A percentile compares a stretch with the other conserved stretches of the same genome.
These are phyloP conservation scores for Tribolium freemani DNA, from an alignment of 2,888 invertebrate genomes.

Conservation along the genomic window DNA sequence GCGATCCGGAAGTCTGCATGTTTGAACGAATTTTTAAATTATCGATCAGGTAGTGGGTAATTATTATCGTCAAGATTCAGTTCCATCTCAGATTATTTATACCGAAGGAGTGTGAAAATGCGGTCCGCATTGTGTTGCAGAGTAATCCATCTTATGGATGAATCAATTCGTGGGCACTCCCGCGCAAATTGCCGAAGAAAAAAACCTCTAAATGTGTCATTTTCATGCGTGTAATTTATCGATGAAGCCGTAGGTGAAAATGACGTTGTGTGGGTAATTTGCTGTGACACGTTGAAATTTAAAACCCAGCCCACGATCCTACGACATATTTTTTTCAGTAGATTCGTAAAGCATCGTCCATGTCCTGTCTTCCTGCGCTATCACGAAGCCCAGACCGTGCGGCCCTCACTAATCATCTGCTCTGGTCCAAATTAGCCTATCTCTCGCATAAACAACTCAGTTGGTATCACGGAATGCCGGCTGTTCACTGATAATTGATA, in stretches of 20 bases:
- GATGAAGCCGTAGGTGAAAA: slow-evolving; percentile 26
- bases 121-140: not conserved
- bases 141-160: not conserved
- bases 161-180: slow-evolving; percentile 4
- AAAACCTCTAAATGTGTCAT: slow-evolving; percentile 29
- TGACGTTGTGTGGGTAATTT: slow-evolving; percentile 20
- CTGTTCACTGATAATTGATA: slow-evolving; percentile 64
- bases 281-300: slow-evolving; percentile 13
- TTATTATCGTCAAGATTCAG: not conserved
- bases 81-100: not conserved
- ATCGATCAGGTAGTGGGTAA: not conserved
- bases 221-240: slow-evolving; percentile 20
- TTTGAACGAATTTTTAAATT: slow-evolving; percentile 18
- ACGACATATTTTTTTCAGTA: slow-evolving; percentile 13
- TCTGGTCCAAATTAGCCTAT: slow-evolving; percentile 63
- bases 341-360: slow-evolving; percentile 24
- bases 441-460: slow-evolving; percentile 65
- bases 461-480: slow-evolving; percentile 59
- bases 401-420: slow-evolving; percentile 60
- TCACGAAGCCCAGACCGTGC: slow-evolving; percentile 20
- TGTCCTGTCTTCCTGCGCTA: slow-evolving; percentile 34
- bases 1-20: not conserved
- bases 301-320: slow-evolving; percentile 26
- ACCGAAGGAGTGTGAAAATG: not conserved
- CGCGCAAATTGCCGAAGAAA: slow-evolving; percentile 10